phyloP scores from a whole-genome alignment of 2,797 vertebrate species.

The Bucorvus abyssinicus region DNA sequence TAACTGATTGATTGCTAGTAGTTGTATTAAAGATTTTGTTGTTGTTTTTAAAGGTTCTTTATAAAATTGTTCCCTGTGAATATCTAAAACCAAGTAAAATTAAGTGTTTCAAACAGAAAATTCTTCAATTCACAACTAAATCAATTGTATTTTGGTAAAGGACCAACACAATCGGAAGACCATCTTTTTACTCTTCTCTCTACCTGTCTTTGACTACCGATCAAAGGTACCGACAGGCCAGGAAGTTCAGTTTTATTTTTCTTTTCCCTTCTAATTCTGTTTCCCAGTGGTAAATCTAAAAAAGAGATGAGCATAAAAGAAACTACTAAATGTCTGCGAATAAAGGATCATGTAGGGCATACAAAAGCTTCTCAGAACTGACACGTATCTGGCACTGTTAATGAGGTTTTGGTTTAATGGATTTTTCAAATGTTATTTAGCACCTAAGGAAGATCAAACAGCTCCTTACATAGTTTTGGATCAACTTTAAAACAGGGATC shows the following conservation, averaged over 20 bases:
- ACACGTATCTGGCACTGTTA: neutral
- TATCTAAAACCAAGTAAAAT: slow-evolving; percentile 37
- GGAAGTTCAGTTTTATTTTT: neutral
- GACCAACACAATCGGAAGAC: neutral
- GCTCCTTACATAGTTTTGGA: neutral
- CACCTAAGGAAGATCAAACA: neutral
- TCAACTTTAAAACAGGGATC: neutral
- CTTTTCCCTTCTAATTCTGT: neutral
- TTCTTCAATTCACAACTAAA: neutral
- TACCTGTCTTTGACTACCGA: neutral
- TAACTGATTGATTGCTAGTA: slow-evolving; percentile 10
- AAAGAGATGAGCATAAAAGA: neutral
- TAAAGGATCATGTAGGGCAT: neutral
- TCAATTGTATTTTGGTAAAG: neutral
- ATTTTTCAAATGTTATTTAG: neutral
- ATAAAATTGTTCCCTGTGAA: slow-evolving; percentile 7
- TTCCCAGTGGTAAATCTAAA: neutral
- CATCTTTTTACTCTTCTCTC: neutral
- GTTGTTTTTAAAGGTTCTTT: neutral
- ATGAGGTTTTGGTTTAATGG: fast-evolving
- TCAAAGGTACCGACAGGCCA: neutral
- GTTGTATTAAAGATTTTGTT: slow-evolving; percentile 33
- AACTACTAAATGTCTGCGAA: neutral
- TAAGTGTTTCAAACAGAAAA: neutral
- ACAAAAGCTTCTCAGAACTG: neutral